phyloP scores from a whole-genome alignment of 2,113 vertebrate species.

The Scophthalmus maximus region DNA sequence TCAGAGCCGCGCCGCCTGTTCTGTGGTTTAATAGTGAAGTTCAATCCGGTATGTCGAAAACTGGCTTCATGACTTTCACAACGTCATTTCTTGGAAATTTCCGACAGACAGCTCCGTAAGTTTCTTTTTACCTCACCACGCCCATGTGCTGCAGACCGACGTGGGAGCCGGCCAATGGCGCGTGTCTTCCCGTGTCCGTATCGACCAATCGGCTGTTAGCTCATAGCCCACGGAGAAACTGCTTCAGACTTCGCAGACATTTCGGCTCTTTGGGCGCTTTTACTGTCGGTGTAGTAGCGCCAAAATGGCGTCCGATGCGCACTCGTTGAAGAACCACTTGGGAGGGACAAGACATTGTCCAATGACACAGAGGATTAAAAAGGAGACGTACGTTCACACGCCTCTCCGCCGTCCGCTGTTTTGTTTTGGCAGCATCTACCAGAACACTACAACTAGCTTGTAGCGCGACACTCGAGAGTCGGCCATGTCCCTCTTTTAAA shows the following conservation, averaged over 20 bases:
- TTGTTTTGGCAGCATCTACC: not conserved
- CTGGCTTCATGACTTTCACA: conserved; percentile 48
- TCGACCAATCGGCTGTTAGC: conserved; percentile 56
- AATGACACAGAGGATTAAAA: conserved; percentile 17
- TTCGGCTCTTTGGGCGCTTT: conserved; percentile 5
- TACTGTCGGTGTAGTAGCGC: not conserved
- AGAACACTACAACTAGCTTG: not conserved
- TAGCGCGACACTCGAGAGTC: not conserved
- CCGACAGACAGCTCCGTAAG: conserved; percentile 29
- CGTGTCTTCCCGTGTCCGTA: accelerated
- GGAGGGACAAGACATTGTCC: conserved; percentile 25
- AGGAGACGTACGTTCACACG: not conserved
- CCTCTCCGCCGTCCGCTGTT: conserved; percentile 12
- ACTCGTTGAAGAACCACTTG: accelerated
- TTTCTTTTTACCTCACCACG: conserved; percentile 68
- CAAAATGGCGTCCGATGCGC: conserved; percentile 45
- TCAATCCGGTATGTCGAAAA: conserved; percentile 34
- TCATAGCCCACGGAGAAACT: not conserved
- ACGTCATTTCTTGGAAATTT: conserved; percentile 76
- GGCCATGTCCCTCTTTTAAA: conserved; percentile 15
- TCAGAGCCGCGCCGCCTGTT: not conserved
- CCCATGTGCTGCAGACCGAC: conserved; percentile 52
- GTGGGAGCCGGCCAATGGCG: conserved; percentile 19
- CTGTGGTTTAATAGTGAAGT: not conserved
- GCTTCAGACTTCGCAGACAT: not conserved